phyloP scores from a whole-genome alignment of 1,140 invertebrate genomes.

The Drosophila ercepeae region DNA sequence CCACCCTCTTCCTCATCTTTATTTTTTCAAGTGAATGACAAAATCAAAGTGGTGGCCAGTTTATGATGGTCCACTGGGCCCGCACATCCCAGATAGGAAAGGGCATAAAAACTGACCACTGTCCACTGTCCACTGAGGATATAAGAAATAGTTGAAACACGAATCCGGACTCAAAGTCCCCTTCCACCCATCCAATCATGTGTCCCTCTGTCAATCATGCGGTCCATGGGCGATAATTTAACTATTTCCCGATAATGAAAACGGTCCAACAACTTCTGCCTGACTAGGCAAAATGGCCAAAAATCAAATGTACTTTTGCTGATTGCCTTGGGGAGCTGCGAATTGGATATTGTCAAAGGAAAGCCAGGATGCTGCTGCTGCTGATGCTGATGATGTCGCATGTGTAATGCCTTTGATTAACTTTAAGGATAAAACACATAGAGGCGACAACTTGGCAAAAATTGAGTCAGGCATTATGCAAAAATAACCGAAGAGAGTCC shows the following conservation, averaged over 20 bases:
- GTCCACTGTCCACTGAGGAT: constrained; percentile 37
- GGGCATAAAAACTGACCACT: constrained; percentile 74
- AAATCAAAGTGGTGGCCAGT: constrained; percentile 74
- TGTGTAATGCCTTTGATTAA: constrained; percentile 76
- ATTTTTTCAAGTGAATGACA: constrained; percentile 40
- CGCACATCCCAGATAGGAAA: constrained; percentile 58
- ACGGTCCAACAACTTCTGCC: constrained; percentile 35
- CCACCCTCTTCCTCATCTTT: background rate
- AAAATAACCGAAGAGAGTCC: constrained; percentile 17
- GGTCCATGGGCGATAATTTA: constrained; percentile 67
- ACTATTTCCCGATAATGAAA: constrained; percentile 75
- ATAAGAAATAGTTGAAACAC: constrained; percentile 41
- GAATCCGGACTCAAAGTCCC: background rate
- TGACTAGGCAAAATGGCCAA: constrained; percentile 42
- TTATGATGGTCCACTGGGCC: constrained; percentile 66
- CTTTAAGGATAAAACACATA: constrained; percentile 50
- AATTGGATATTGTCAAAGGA: constrained; percentile 48
- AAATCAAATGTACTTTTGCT: constrained; percentile 76
- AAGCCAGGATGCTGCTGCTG: constrained; percentile 25
- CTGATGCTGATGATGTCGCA: constrained; percentile 38
- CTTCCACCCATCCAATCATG: constrained; percentile 7
- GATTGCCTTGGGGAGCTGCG: constrained; percentile 72
- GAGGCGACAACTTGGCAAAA: constrained; percentile 68
- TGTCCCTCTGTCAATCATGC: constrained; percentile 64
- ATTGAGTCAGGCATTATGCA: constrained; percentile 58